These are phyloP conservation scores for Chaetodon trifasciatus DNA, from an alignment of 2,797 vertebrate species.

Conservation along the genomic window DNA sequence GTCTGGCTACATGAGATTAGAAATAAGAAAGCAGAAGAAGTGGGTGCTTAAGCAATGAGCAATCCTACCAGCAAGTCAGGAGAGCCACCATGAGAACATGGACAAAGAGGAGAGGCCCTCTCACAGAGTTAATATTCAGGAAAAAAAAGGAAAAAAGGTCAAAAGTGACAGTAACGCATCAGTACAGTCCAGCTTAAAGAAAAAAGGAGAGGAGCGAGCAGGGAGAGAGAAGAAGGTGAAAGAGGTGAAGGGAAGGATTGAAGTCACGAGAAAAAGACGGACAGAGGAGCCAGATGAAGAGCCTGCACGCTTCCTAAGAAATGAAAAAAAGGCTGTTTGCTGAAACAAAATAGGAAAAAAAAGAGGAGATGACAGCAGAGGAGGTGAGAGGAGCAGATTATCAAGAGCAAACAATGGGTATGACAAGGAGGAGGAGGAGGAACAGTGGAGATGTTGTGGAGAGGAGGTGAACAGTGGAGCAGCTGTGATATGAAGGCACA, in stretches of 20 bases:
- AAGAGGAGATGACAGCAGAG: conserved; percentile 23
- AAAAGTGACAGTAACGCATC: conserved; percentile 46
- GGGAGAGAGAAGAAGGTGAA: conserved; percentile 7
- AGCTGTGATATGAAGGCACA: conserved; percentile 42
- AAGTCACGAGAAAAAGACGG: conserved; percentile 35
- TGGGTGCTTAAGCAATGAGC: neutral
- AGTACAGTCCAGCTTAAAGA: conserved; percentile 22
- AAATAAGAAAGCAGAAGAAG: conserved; percentile 5
- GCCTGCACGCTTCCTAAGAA: neutral
- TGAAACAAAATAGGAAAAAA: neutral
- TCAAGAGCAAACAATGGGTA: conserved; percentile 18
- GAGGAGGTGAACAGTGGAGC: conserved; percentile 50
- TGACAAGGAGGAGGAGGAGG: conserved; percentile 48
- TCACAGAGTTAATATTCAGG: neutral
- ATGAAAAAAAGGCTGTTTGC: conserved; percentile 16
- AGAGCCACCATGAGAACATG: neutral
- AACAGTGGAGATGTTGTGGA: conserved; percentile 28
- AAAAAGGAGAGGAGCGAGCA: neutral
- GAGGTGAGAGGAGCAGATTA: conserved; percentile 55
- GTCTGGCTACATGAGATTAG: conserved; percentile 30
- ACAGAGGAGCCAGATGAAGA: conserved; percentile 3
- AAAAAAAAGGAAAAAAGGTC: conserved; percentile 36
- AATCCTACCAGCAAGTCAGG: neutral
- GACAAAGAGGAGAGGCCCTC: neutral
- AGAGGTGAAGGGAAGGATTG: conserved; percentile 15